phyloP scores from a whole-genome alignment of 1,140 invertebrate species.

The Listronotus bonariensis region DNA sequence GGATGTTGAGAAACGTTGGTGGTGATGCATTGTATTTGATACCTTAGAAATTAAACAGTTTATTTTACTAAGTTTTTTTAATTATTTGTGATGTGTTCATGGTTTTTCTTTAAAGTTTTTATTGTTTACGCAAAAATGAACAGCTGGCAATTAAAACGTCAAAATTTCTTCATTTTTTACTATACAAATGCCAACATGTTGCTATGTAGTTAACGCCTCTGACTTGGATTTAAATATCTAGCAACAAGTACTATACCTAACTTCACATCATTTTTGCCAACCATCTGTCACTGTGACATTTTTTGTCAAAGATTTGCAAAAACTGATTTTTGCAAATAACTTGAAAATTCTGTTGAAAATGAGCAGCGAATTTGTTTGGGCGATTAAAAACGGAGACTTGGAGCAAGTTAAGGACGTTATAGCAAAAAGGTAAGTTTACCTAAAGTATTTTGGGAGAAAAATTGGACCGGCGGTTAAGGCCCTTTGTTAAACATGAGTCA shows the following conservation, averaged over 20 bases:
- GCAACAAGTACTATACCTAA: neutral
- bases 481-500: conserved; percentile 17
- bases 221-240: too few relatives aligned
- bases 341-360: conserved; percentile 38
- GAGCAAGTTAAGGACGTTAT: conserved; percentile 87
- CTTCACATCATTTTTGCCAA: neutral
- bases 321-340: conserved; percentile 23
- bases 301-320: conserved; percentile 3
- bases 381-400: conserved; percentile 92
- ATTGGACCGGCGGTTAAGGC: neutral
- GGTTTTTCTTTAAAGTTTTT: neutral
- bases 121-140: neutral
- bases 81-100: too few relatives aligned
- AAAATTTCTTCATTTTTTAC: neutral
- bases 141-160: neutral
- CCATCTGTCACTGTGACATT: conserved; percentile 11
- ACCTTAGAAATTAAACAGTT: too few relatives aligned
- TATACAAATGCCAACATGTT: too few relatives aligned
- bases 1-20: too few relatives aligned
- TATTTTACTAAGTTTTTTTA: too few relatives aligned
- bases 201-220: neutral
- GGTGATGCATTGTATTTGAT: too few relatives aligned
- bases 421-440: conserved; percentile 74
- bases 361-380: conserved; percentile 81
- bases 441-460: neutral